Evolutionary conservation across 2,113 vertebrate genomes (phyloP).

Genomic region (Garra rufa): DNA sequence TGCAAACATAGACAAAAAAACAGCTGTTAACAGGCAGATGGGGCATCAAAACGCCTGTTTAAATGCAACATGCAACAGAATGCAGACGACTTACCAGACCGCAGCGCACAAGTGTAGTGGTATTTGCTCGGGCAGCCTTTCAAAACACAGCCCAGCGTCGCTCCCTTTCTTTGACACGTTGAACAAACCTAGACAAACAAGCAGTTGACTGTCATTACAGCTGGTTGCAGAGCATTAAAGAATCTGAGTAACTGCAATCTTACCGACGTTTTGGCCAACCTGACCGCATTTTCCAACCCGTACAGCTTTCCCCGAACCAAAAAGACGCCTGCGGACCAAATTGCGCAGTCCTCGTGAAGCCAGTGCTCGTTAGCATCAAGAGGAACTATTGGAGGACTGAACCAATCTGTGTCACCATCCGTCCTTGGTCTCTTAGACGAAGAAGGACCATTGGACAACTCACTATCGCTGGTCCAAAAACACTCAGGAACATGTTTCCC

Average conservation of each 20-base stretch:
- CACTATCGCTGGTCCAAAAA: slow-evolving; percentile 38
- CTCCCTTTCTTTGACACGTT: slow-evolving; percentile 68
- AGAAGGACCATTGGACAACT: slow-evolving; percentile 59
- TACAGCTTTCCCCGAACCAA: slow-evolving; percentile 79
- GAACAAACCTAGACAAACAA: slow-evolving; percentile 69
- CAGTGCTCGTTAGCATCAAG: slow-evolving; percentile 76
- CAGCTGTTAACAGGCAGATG: slow-evolving; percentile 16
- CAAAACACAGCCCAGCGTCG: slow-evolving; percentile 77
- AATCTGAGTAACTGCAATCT: slow-evolving; percentile 27
- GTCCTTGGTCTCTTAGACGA: slow-evolving; percentile 64
- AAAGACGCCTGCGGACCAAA: slow-evolving; percentile 80
- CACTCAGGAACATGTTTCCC: slow-evolving; percentile 51
- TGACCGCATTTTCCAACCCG: slow-evolving; percentile 78
- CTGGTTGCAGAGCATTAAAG: neutral
- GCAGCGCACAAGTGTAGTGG: slow-evolving; percentile 80
- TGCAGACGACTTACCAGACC: slow-evolving; percentile 69
- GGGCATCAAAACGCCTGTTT: neutral
- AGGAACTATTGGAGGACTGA: slow-evolving; percentile 74
- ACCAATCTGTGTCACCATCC: slow-evolving; percentile 71
- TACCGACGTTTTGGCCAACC: slow-evolving; percentile 76
- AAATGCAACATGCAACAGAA: neutral
- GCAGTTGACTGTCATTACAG: neutral
- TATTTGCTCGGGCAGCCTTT: slow-evolving; percentile 79
- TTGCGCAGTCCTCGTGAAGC: slow-evolving; percentile 81
- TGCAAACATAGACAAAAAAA: slow-evolving; percentile 12